A percentile compares a stretch with the other conserved stretches of the same genome.
Conservation (phyloP, 2,113 vertebrate species). For the Cyphomyrus discorhynchus region DNA sequence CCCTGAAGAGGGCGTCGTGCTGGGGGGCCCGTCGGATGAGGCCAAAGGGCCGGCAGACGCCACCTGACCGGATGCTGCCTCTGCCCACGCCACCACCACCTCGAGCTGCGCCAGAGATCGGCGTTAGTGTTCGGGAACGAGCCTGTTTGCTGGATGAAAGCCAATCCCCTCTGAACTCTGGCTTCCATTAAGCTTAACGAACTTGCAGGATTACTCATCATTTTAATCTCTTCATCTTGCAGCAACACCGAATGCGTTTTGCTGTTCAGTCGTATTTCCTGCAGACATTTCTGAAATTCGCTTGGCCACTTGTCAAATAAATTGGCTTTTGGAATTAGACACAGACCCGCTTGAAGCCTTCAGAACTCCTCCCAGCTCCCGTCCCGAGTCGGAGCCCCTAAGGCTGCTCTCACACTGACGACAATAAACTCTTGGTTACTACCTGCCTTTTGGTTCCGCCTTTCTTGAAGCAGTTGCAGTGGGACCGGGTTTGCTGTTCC, state of each 20-base stretch:
- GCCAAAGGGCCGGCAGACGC: conserved; percentile 28
- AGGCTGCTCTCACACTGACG: background rate
- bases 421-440: background rate
- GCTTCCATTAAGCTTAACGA: background rate
- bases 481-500: background rate
- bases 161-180: conserved; percentile 1
- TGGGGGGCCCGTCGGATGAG: conserved; percentile 33
- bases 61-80: conserved; percentile 38
- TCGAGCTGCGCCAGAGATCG: background rate
- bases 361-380: background rate
- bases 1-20: conserved; percentile 29
- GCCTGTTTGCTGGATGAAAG: background rate
- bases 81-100: background rate
- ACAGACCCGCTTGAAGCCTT: background rate
- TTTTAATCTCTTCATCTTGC: background rate
- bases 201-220: background rate
- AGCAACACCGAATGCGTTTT: background rate
- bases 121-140: background rate
- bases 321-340: background rate
- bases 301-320: background rate
- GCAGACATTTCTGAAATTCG: background rate
- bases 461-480: background rate
- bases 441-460: background rate
- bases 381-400: background rate
- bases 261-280: background rate